These are phyloP conservation scores for Promerops cafer DNA, from an alignment of 2,113 vertebrate genomes.

Conservation along the genomic window DNA sequence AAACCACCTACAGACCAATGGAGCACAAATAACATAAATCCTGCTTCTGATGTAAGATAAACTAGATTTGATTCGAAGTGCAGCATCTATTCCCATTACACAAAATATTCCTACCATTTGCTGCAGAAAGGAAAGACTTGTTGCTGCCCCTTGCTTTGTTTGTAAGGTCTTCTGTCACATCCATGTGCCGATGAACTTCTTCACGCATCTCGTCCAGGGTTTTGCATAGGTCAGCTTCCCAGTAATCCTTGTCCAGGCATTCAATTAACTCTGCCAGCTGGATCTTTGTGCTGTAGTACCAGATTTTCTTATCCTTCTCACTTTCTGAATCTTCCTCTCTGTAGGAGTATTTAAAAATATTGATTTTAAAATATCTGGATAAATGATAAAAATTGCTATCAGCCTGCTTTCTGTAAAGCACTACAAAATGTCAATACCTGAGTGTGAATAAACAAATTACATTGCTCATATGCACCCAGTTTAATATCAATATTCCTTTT, in stretches of 20 bases:
- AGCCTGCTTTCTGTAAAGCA: not conserved
- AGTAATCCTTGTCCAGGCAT: slow-evolving; percentile 88
- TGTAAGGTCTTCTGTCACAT: slow-evolving; percentile 92
- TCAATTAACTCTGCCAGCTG: slow-evolving; percentile 88
- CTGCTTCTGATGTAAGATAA: not conserved
- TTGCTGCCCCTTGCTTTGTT: slow-evolving; percentile 90
- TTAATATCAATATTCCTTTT: not conserved
- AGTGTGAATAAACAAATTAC: not conserved
- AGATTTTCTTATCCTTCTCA: slow-evolving; percentile 86
- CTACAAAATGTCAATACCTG: not conserved
- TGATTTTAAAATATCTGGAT: not conserved
- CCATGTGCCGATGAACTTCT: slow-evolving; percentile 92
- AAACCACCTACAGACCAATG: not conserved
- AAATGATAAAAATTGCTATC: not conserved
- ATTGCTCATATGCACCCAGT: not conserved
- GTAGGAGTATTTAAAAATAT: not conserved
- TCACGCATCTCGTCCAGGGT: slow-evolving; percentile 89
- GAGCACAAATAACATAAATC: not conserved
- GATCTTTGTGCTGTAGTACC: slow-evolving; percentile 94
- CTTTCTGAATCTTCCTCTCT: slow-evolving; percentile 93
- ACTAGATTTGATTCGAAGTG: not conserved
- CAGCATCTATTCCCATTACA: not conserved
- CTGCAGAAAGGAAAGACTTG: slow-evolving; percentile 88
- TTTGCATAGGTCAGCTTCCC: slow-evolving; percentile 90
- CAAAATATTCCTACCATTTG: slow-evolving; percentile 79